Evolutionary conservation across 1,140 invertebrate species (phyloP).

Genomic region (Drosophila auraria): DNA sequence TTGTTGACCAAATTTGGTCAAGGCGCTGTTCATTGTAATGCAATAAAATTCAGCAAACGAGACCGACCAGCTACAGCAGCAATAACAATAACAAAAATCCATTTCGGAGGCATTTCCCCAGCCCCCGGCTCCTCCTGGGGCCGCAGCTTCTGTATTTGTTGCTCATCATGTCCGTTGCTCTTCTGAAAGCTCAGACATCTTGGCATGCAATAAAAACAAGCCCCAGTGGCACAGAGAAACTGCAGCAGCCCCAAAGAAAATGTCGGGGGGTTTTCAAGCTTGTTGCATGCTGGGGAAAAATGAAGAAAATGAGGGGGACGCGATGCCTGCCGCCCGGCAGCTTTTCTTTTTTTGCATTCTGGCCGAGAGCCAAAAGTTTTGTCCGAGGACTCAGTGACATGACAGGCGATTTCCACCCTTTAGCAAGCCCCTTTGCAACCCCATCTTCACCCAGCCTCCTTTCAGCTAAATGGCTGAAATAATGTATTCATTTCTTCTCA

Average conservation of each 20-base stretch:
- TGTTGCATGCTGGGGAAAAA: slow-evolving; percentile 16
- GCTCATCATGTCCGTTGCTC: slow-evolving; percentile 54
- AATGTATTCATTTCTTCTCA: slow-evolving; percentile 51
- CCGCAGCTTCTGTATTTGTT: slow-evolving; percentile 41
- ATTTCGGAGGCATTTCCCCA: slow-evolving; percentile 52
- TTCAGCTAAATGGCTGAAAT: slow-evolving; percentile 45
- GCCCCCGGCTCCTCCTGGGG: background rate
- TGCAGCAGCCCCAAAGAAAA: slow-evolving; percentile 33
- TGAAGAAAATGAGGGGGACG: slow-evolving; percentile 1
- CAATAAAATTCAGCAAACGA: slow-evolving; percentile 62
- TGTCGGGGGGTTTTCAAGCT: background rate
- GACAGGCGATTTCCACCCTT: slow-evolving; percentile 36
- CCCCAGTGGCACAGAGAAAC: slow-evolving; percentile 43
- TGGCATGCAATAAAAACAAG: slow-evolving; percentile 74
- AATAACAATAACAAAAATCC: slow-evolving; percentile 70
- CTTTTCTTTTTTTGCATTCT: slow-evolving; percentile 59
- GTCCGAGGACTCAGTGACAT: slow-evolving; percentile 53
- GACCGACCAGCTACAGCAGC: slow-evolving; percentile 32
- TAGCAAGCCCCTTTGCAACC: background rate
- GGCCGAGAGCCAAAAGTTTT: slow-evolving; percentile 62
- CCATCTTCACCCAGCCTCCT: background rate
- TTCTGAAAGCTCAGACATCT: slow-evolving; percentile 70
- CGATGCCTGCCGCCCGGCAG: slow-evolving; percentile 18
- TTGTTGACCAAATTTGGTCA: slow-evolving; percentile 72
- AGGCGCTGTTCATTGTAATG: slow-evolving; percentile 65